These are phyloP conservation scores for Gopherus flavomarginatus DNA, from an alignment of 2,113 vertebrate genomes.

Conservation along the genomic window DNA sequence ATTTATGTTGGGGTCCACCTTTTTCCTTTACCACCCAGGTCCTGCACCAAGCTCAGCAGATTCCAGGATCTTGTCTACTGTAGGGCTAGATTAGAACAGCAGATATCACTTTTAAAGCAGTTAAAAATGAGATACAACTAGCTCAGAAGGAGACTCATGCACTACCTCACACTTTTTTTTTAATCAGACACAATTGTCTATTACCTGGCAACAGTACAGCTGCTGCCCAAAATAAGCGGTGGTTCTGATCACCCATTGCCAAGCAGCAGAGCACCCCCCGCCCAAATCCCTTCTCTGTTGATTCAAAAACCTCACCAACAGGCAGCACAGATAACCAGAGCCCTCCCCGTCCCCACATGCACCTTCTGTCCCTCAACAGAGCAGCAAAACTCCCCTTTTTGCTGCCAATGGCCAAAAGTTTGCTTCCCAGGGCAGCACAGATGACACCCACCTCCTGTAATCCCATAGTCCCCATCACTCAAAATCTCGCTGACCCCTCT, in stretches of 20 bases:
- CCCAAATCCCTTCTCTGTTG: background rate
- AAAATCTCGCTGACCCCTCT: background rate
- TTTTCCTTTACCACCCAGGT: background rate
- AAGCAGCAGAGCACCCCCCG: background rate
- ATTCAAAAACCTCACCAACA: background rate
- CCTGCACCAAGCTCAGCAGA: background rate
- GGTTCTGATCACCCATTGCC: background rate
- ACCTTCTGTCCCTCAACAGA: background rate
- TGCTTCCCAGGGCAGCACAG: background rate
- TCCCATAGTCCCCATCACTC: background rate
- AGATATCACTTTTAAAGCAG: background rate
- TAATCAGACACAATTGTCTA: background rate
- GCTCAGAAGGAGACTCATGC: background rate
- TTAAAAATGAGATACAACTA: background rate
- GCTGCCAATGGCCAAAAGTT: background rate
- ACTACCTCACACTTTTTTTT: background rate
- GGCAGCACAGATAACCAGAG: background rate
- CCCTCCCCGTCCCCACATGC: background rate
- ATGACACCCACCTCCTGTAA: background rate
- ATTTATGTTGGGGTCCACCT: background rate
- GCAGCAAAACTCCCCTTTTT: background rate
- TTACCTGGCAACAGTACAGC: background rate
- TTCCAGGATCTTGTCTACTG: background rate
- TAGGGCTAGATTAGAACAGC: background rate
- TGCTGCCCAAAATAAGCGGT: background rate